phyloP scores from a whole-genome alignment of 2,888 invertebrate species.

The Mimumesa dahlbomi region DNA sequence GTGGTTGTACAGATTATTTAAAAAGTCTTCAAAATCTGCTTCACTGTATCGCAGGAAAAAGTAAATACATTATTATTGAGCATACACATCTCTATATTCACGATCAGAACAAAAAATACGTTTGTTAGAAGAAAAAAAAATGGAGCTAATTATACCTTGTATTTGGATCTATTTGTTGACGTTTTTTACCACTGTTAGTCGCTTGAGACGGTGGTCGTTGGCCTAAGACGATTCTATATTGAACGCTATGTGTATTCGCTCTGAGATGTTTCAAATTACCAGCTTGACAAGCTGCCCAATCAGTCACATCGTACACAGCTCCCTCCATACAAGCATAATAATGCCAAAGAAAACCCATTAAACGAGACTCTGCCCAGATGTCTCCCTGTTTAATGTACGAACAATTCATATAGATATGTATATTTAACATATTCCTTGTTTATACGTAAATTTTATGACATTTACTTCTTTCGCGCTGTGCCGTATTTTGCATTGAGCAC shows the following conservation, averaged over 20 bases:
- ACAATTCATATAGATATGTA: background rate
- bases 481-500: conserved; percentile 93
- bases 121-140: background rate
- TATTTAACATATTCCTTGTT: background rate
- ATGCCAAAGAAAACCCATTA: conserved; percentile 95
- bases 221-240: conserved; percentile 91
- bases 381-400: conserved; percentile 85
- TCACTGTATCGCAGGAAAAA: conserved; percentile 81
- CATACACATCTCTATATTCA: too few relatives aligned
- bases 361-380: conserved; percentile 96
- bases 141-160: conserved; percentile 68
- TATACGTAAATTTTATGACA: background rate
- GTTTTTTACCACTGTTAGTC: conserved; percentile 68
- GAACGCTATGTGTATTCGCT: conserved; percentile 95
- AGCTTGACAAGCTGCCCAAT: conserved; percentile 98
- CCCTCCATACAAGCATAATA: conserved; percentile 99
- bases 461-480: conserved; percentile 93
- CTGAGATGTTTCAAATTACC: conserved; percentile 89
- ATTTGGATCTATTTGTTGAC: conserved; percentile 74
- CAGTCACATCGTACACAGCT: conserved; percentile 96
- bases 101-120: background rate
- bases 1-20: conserved; percentile 89
- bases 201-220: conserved; percentile 82
- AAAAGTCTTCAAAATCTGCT: conserved; percentile 90
- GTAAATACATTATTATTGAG: too few relatives aligned